Evolutionary conservation across 2,888 invertebrate genomes (phyloP).

Genomic region (Pammene aurita): DNA sequence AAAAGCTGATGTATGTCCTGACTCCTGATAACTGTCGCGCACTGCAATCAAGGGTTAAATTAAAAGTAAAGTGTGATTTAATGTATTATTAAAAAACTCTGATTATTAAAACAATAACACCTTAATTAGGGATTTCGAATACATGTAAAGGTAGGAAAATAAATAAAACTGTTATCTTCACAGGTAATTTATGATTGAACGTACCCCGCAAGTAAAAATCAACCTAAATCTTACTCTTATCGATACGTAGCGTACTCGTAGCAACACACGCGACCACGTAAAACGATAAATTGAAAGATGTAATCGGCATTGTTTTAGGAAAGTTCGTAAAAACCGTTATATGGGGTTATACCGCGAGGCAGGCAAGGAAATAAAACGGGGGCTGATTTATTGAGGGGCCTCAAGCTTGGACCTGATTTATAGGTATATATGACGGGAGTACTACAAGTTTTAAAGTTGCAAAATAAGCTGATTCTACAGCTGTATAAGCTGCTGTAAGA

Average conservation of each 20-base stretch:
- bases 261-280: conserved; percentile 45
- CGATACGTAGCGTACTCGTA: not conserved
- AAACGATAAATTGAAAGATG: conserved; percentile 51
- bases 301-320: conserved; percentile 47
- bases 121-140: too few relatives aligned
- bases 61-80: too few relatives aligned
- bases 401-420: not conserved
- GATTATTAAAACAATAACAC: too few relatives aligned
- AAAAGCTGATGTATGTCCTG: too few relatives aligned
- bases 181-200: not conserved
- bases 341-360: conserved; percentile 3
- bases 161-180: too few relatives aligned
- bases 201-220: conserved; percentile 2
- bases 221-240: conserved; percentile 16
- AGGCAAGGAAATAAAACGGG: conserved; percentile 22
- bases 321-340: conserved; percentile 30
- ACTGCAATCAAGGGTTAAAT: too few relatives aligned
- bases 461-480: not conserved
- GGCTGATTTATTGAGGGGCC: conserved; percentile 3
- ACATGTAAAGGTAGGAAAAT: not conserved
- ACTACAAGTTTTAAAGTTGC: not conserved
- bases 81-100: too few relatives aligned
- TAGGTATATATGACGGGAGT: not conserved
- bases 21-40: too few relatives aligned
- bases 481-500: not conserved